A percentile compares a stretch with the other conserved stretches of the same genome.
These are phyloP conservation scores for Periplaneta americana DNA, from an alignment of 1,140 invertebrate species.

Conservation along the genomic window DNA sequence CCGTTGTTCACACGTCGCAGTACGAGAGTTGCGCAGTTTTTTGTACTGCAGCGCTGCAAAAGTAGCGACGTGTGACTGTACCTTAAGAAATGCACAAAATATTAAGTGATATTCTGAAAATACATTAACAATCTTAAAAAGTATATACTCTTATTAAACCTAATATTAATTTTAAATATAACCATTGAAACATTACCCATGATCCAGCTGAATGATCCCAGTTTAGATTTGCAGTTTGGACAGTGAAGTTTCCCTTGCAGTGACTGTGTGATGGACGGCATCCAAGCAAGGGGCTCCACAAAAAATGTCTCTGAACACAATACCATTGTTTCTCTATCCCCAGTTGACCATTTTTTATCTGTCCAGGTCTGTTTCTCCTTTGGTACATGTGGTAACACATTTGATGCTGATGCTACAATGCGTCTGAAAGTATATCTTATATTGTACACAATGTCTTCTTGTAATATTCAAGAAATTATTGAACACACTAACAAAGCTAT, in stretches of 20 bases:
- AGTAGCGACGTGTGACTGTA: too few species aligned
- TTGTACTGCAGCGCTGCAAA: too few species aligned
- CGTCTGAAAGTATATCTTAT: conserved; percentile 35
- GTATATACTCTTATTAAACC: too few species aligned
- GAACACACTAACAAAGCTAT: too few species aligned
- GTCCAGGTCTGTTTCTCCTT: conserved; percentile 44
- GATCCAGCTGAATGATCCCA: conserved; percentile 80
- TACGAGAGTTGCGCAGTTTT: too few species aligned
- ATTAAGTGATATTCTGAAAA: too few species aligned
- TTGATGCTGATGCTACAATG: conserved; percentile 69
- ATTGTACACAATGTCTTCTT: background rate
- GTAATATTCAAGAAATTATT: too few species aligned
- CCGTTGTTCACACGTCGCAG: too few species aligned
- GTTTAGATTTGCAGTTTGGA: conserved; percentile 71
- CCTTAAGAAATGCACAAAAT: too few species aligned
- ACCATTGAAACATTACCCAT: conserved; percentile 59
- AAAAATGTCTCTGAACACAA: conserved; percentile 67
- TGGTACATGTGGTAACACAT: conserved; percentile 64
- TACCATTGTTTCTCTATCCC: conserved; percentile 31
- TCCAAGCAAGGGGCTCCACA: conserved; percentile 77
- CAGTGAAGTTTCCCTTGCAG: conserved; percentile 76
- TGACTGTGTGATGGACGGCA: conserved; percentile 60
- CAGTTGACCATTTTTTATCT: conserved; percentile 21
- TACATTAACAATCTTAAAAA: too few species aligned
- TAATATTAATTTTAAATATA: too few species aligned